Percentiles rank a stretch among this genome's conserved stretches.
Evolutionary conservation across 2,113 vertebrate genomes (phyloP).

Genomic region (Etheostoma cragini): DNA sequence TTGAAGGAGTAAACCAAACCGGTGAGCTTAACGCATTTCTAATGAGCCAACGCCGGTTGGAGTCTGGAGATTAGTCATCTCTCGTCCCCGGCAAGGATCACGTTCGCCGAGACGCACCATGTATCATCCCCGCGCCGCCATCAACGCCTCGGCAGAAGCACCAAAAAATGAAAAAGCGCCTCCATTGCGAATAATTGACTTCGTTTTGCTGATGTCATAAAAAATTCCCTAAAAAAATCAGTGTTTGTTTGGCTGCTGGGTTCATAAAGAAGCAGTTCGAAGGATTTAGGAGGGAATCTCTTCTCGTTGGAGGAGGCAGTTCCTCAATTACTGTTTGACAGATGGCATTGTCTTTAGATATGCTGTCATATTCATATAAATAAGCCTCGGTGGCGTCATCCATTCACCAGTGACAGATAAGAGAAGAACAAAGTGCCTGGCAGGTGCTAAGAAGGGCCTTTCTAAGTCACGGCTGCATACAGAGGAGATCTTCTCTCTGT

Average conservation of each 20-base stretch:
- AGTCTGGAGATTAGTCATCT: conserved; percentile 78
- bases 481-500: conserved; percentile 12
- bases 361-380: conserved; percentile 71
- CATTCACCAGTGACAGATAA: conserved; percentile 68
- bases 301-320: conserved; percentile 67
- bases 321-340: conserved; percentile 78
- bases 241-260: conserved; percentile 70
- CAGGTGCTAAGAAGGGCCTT: conserved; percentile 56
- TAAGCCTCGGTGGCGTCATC: conserved; percentile 60
- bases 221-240: conserved; percentile 69
- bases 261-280: conserved; percentile 67
- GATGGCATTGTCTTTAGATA: conserved; percentile 79
- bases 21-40: conserved; percentile 80
- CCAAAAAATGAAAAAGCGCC: conserved; percentile 57
- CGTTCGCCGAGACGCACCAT: conserved; percentile 65
- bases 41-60: conserved; percentile 71
- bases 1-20: conserved; percentile 66
- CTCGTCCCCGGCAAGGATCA: conserved; percentile 44
- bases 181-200: conserved; percentile 76
- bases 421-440: conserved; percentile 48
- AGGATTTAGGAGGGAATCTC: conserved; percentile 68
- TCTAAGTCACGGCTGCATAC: conserved; percentile 32
- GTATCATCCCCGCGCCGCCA: conserved; percentile 70
- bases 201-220: conserved; percentile 81
- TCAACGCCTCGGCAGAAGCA: conserved; percentile 57